Evolutionary conservation across 35 echinoderm and acorn worm genomes (phyloP), one percentile per base, ranked within the genome.

Genomic region (Apostichopus californicus): DNA sequence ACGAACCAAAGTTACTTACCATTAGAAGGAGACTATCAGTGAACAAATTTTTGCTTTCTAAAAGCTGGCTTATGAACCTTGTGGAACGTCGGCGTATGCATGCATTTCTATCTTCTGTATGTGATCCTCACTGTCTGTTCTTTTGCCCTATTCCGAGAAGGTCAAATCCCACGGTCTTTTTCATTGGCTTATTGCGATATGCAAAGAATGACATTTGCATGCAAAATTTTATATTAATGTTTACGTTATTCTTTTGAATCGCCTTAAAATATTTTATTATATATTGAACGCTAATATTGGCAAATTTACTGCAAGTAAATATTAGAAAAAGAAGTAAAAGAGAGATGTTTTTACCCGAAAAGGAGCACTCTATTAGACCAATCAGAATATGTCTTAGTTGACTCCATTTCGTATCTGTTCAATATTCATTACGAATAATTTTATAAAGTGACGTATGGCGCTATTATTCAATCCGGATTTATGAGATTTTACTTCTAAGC

Each of bases 61-160:
- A 85, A 58, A 58, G 55, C 17, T 17, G 81, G 81, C 57, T 85
- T 85, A 85, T 85, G 81, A 85, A 85, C 81, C 81, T 58, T 58
- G 22, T 85, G 22, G 81, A 85, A 85, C 81, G 56, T 85, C 52
- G 3, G 54, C 81, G 81, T 85, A 21, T 85, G 15, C 13, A 58
- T 58, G 54, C 81, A 21, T 57, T 34, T 59, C 54, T 56, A 18
- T 75, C 71, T 75, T 22, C 20, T 7, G 6, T n/a, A 21, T 75
- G 71, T 75, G n/a, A 18, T 46, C 64, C 18, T 18, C 71, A 75
- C 17, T 18, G 71, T 18, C 6, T 6, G 2, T 14, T 61, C n/a
- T 7, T 13, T 18, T 75, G 71, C 71, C 71, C 20, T 75, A 75
- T 75, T 75, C 14, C 71, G 15, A 20, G 71, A 75, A 22, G 21